A percentile compares a stretch with the other conserved stretches of the same genome.
phyloP scores from a whole-genome alignment of 2,888 invertebrate genomes.

The Strigamia crassipes region DNA sequence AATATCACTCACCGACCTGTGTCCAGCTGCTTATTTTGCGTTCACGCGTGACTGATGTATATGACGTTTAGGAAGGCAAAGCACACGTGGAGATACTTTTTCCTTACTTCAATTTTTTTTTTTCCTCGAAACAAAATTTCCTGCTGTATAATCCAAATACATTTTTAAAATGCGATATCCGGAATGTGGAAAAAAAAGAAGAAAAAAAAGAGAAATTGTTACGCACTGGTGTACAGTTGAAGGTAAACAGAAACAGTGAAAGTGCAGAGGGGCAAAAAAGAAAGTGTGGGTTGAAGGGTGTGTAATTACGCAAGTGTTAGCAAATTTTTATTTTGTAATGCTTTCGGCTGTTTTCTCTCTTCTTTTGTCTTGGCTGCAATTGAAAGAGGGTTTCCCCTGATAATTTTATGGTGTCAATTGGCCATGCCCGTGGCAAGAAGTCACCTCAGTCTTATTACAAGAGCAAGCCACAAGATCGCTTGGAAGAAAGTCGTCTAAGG shows the following conservation, averaged over 20 bases:
- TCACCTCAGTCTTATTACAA: conserved; percentile 10
- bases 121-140: background rate
- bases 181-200: background rate
- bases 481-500: conserved; percentile 38
- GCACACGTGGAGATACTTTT: background rate
- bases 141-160: background rate
- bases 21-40: conserved; percentile 32
- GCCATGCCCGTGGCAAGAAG: conserved; percentile 45
- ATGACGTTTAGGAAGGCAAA: background rate
- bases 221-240: background rate
- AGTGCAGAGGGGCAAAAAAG: background rate
- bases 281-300: background rate
- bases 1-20: conserved; percentile 19
- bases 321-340: conserved; percentile 18
- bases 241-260: conserved; percentile 20
- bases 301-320: conserved; percentile 38
- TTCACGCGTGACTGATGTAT: conserved; percentile 4
- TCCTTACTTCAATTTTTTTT: background rate
- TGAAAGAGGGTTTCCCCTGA: conserved; percentile 45
- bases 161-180: background rate
- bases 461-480: conserved; percentile 34
- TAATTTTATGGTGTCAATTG: conserved; percentile 47
- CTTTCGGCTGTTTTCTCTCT: conserved; percentile 36
- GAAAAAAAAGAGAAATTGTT: background rate
- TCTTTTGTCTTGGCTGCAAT: conserved; percentile 30